These are phyloP conservation scores for Myotis lucifugus DNA, from an alignment of 2,113 vertebrate genomes.

Conservation along the genomic window DNA sequence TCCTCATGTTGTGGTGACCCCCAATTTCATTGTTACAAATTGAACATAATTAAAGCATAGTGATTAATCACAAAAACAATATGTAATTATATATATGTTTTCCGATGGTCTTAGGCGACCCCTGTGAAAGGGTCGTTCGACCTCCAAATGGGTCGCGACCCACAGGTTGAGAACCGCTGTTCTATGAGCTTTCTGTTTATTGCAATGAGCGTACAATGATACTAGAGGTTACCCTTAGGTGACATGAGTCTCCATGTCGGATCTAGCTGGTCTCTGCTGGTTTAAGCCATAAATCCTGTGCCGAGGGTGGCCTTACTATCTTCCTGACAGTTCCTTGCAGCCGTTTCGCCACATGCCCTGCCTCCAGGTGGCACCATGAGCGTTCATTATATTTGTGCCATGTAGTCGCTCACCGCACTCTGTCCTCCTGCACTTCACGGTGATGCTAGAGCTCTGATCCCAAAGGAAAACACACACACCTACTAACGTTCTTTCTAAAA, in stretches of 20 bases:
- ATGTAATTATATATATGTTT: too few relatives aligned
- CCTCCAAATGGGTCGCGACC: too few relatives aligned
- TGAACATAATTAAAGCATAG: too few relatives aligned
- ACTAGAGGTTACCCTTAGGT: background rate
- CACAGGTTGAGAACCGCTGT: too few relatives aligned
- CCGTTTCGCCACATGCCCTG: background rate
- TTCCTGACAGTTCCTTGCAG: background rate
- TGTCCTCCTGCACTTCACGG: background rate
- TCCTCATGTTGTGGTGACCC: too few relatives aligned
- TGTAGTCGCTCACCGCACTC: accelerated
- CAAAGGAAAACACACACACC: background rate
- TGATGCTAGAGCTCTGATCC: background rate
- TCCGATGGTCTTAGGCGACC: too few relatives aligned
- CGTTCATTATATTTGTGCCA: accelerated
- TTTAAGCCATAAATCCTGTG: background rate
- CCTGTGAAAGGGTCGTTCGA: too few relatives aligned
- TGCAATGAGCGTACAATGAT: background rate
- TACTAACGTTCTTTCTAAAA: background rate
- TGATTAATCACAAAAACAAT: too few relatives aligned
- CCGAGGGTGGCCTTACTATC: too few relatives aligned
- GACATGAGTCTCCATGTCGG: background rate
- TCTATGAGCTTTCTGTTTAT: background rate
- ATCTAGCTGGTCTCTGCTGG: background rate
- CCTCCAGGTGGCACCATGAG: too few relatives aligned
- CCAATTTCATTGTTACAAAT: too few relatives aligned